Conservation (phyloP, 2,113 vertebrate species). For the Myiopsitta monachus region DNA sequence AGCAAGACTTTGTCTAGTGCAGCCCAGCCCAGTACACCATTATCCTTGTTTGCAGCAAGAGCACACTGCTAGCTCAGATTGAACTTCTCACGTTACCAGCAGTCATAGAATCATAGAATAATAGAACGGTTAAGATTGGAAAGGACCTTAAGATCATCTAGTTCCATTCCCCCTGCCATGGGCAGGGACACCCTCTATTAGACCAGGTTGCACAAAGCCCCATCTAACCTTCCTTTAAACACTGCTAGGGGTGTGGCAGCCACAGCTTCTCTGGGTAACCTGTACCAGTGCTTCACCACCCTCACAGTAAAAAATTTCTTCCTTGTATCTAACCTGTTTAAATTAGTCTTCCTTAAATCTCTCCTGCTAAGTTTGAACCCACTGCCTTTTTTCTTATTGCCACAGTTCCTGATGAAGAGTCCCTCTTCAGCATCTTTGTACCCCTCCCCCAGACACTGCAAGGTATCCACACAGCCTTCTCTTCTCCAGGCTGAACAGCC, state of each 20-base stretch:
- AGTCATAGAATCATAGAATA: not conserved
- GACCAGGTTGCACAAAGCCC: not conserved
- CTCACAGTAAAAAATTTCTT: not conserved
- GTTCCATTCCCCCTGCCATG: not conserved
- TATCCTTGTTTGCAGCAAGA: not conserved
- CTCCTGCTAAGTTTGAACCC: too few species aligned
- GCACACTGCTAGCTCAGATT: not conserved
- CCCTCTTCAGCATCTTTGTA: not conserved
- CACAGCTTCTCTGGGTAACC: not conserved
- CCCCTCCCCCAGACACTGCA: not conserved
- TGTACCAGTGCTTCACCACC: not conserved
- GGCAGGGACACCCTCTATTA: not conserved
- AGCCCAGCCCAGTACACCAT: too few species aligned
- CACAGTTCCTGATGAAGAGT: not conserved
- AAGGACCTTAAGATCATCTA: not conserved
- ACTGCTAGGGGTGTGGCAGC: not conserved
- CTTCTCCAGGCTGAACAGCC: not conserved
- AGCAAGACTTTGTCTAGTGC: not conserved
- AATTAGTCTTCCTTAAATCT: not conserved
- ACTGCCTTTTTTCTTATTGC: not conserved
- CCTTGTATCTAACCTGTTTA: not conserved
- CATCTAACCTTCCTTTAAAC: not conserved
- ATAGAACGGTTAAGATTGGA: not conserved
- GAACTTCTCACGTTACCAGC: not conserved
- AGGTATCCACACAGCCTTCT: not conserved